Percentiles rank a stretch among this genome's conserved stretches.
These are phyloP conservation scores for Nephrocerus scutellatus DNA, from an alignment of 2,888 invertebrate genomes.

Conservation along the genomic window DNA sequence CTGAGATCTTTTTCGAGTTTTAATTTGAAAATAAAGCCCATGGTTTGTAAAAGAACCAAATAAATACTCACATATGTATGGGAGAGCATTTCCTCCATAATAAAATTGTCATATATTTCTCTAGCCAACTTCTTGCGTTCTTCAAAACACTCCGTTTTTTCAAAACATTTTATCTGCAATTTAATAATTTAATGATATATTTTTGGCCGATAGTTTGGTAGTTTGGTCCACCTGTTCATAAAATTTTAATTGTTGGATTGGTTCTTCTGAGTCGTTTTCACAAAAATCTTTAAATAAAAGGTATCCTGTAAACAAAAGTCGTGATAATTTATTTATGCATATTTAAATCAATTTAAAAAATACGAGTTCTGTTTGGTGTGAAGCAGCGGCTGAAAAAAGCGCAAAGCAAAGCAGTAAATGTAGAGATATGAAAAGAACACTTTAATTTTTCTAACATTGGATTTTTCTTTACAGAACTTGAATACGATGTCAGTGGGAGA, in stretches of 20 bases:
- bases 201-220: not conserved
- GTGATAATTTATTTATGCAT: not conserved
- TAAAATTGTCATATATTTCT: conserved; percentile 99
- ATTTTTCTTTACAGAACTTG: no score
- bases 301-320: conserved; percentile 71
- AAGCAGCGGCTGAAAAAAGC: no score
- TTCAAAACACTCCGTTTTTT: conserved; percentile 95
- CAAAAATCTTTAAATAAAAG: conserved; percentile 99
- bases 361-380: no score
- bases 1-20: no score
- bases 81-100: conserved; percentile 98
- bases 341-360: no score
- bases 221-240: conserved; percentile 86
- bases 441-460: no score
- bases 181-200: not conserved
- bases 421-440: no score
- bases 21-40: no score
- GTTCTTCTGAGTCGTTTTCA: conserved; percentile 91
- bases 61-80: conserved; percentile 85
- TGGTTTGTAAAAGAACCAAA: no score
- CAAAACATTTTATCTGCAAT: conserved; percentile 93
- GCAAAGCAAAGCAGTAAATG: no score
- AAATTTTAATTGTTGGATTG: conserved; percentile 96
- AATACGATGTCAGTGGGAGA: no score
- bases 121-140: conserved; percentile 91